Percentiles rank a stretch among this genome's conserved stretches.
These are phyloP conservation scores for Embiotoca jacksoni DNA, from an alignment of 2,113 vertebrate species.

Conservation along the genomic window DNA sequence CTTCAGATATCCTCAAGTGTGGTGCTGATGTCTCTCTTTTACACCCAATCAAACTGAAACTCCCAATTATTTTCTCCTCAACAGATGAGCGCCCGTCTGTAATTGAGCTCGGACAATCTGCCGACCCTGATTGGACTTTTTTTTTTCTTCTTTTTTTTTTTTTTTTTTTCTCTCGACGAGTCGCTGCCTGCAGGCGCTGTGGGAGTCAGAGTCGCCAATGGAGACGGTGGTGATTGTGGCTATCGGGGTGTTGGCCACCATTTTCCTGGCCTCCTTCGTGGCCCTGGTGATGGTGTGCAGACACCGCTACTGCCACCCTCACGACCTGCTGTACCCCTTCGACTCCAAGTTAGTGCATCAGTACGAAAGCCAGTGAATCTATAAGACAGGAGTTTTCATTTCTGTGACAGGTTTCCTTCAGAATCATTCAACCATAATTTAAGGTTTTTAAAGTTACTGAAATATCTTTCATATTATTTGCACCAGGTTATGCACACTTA, in stretches of 20 bases:
- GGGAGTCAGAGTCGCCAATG: conserved; percentile 82
- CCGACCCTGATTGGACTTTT: conserved; percentile 47
- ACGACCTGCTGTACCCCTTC: conserved; percentile 89
- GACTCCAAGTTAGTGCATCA: conserved; percentile 91
- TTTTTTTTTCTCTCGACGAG: neutral
- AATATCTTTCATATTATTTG: too few species aligned
- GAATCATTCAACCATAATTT: neutral
- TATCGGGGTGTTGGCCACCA: conserved; percentile 94
- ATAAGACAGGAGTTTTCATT: neutral
- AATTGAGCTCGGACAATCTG: conserved; percentile 52
- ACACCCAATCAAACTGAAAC: conserved; percentile 37
- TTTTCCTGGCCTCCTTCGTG: conserved; percentile 95
- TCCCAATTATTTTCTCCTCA: conserved; percentile 16
- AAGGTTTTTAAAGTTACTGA: too few species aligned
- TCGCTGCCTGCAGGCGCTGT: conserved; percentile 28
- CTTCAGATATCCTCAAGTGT: conserved; percentile 5
- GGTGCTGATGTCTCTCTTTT: neutral
- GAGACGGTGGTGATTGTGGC: conserved; percentile 98
- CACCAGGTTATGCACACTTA: too few species aligned
- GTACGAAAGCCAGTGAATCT: neutral
- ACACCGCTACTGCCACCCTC: conserved; percentile 93
- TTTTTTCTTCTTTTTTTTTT: too few species aligned
- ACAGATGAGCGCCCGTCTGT: conserved; percentile 75
- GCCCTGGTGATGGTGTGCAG: conserved; percentile 95
- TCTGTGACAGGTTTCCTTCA: neutral